Percentiles rank a stretch among this genome's conserved stretches.
phyloP scores from a whole-genome alignment of 2,113 vertebrate species.

The Mustelus asterias region DNA sequence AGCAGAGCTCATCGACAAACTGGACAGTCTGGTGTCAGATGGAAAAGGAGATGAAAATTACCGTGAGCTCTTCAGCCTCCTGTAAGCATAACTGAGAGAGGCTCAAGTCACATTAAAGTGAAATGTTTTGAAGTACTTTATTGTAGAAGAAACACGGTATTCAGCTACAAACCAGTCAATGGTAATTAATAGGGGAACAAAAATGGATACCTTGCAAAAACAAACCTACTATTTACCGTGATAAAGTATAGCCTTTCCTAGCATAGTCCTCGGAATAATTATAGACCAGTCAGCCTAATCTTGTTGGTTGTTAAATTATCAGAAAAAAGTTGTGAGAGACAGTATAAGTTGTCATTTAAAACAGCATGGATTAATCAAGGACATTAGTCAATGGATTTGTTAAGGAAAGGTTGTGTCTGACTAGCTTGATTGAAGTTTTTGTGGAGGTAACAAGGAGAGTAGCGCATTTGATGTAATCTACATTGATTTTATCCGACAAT shows the following conservation, averaged over 20 bases:
- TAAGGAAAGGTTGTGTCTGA: neutral
- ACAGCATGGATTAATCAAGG: neutral
- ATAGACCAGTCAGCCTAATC: neutral
- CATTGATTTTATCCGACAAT: neutral
- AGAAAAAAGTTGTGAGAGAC: neutral
- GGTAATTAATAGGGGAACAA: neutral
- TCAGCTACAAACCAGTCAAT: neutral
- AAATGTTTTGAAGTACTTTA: neutral
- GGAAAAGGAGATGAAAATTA: constrained; percentile 96
- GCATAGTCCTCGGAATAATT: neutral
- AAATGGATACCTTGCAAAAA: neutral
- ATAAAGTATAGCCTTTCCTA: neutral
- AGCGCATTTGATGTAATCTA: neutral
- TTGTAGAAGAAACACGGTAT: neutral
- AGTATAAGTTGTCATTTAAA: neutral
- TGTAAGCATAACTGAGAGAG: constrained; percentile 66
- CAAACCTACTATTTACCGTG: neutral
- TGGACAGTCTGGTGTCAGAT: constrained; percentile 93
- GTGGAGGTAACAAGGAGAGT: neutral
- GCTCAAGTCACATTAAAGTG: neutral
- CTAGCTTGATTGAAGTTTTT: neutral
- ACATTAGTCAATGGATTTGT: neutral
- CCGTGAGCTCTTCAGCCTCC: constrained; percentile 87
- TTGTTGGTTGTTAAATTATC: neutral
- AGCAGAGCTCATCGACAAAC: constrained; percentile 87